Evolutionary conservation across 1,140 invertebrate genomes (phyloP), one percentile per base, ranked within the genome.

Genomic region (Teleogryllus occipitalis): DNA sequence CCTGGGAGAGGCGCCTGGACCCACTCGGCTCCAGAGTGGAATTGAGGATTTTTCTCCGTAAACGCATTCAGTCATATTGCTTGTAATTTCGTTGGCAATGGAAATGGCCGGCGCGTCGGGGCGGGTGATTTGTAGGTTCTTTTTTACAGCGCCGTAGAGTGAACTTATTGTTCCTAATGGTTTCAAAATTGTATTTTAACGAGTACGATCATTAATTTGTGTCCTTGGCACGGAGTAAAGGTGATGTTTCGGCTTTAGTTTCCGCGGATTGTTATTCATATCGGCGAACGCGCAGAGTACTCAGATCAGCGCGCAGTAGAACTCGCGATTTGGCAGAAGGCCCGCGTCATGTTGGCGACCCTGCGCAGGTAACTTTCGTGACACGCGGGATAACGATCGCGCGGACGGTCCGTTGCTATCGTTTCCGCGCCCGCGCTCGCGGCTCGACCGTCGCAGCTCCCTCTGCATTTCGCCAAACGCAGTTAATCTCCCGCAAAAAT

Each of bases 121-220:
- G 27, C 18, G 54, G 54, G 18, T 65, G 54, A 65, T 65, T 14
- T 10, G 54, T 14, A 10, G 54, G 18, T 18, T 7, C 18, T 65
- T 65, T 65, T 14, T 65, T 10, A 65, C 54, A 65, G 18, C 54
- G 54, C 18, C 54, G 54, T 65, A 18, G 54, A 65, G 10, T 10
- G 54, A 65, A 65, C 54, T 10, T 65, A 14, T 65, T 65, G 10
- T 18, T 65, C 54, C 54, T 65, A 65, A 65, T 65, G 54, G 54
- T 65, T 65, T 65, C 54, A 65, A 14, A 65, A 65, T 65, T 65
- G 54, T 65, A 65, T 65, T 65, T 65, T 65, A 65, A 65, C 54
- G 54, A 14, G 10, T 65, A 10, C 54, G 10, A 65, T 18, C 54
- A 7, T 65, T 65, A 65, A 65, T 65, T 65, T 65, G 54, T 65